Base-by-base conservation (phyloP, 53 echinoderm and acorn worm genomes). In the Astropecten irregularis region DNA sequence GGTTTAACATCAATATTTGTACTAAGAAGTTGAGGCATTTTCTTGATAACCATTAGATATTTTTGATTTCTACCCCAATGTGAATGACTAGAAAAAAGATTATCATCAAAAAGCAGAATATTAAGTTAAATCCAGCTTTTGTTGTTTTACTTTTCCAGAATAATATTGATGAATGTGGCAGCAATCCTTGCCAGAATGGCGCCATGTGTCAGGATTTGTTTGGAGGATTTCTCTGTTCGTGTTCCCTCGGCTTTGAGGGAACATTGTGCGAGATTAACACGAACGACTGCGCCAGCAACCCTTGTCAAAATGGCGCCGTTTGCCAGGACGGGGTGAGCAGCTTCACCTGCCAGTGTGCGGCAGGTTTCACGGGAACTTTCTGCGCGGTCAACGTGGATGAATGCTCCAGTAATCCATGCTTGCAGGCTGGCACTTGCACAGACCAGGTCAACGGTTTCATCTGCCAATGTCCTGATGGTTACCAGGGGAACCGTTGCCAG, bases 301-400 rank as follows among this genome's bases (percentile, higher is more conserved):
- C 99, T 1, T 99, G 99, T 46, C 48, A 67, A 15, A 95, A 95
- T 77, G 83, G 86, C 31, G 99, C 88, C 18, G 49, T 32, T 2
- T 99, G 99, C 77, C 46, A 61, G 2, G 90, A 92, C 66, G 39
- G 67, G 40, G 33, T 88, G n/a, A 88, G 85, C 23, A 87, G 61
- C 21, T 99, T 85, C 76, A 5, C 11, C 23, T 97, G 99, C 40
- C 56, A 82, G 9, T 99, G 99, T 50, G 44, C 46, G 2, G 2
- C 77, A 19, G 94, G 94, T 8, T 95, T 67, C 52, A 48, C 57
- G 22, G 99, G 99, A 10, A 81, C 48, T 2, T 69, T 68, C 15
- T 99, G 99, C 69, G 73, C 79, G 32, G 69, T 67, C 0, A 88
- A 99, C 83, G 49, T 92, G 13, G 86, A 99, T 69, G 99, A 99